Evolutionary conservation across 2,888 invertebrate genomes (phyloP).

Genomic region (Cryptophagus acutangulus): DNA sequence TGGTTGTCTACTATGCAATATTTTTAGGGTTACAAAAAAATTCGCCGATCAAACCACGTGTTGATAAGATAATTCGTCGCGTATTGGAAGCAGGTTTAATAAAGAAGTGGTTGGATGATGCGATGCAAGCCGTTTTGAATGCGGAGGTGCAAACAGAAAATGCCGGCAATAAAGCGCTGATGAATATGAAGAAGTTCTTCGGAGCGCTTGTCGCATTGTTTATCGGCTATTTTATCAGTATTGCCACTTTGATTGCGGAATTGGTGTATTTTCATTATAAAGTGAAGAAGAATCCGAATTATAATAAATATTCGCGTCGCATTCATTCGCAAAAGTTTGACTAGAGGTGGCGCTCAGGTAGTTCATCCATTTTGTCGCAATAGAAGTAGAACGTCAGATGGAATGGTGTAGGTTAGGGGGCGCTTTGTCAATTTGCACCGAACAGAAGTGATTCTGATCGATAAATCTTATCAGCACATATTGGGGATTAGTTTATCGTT

Average conservation of each 20-base stretch:
- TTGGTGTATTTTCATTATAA: slow-evolving; percentile 62
- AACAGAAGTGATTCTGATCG: too few species aligned
- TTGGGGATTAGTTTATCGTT: too few species aligned
- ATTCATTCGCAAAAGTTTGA: too few species aligned
- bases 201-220: slow-evolving; percentile 70
- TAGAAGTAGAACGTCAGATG: too few species aligned
- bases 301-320: slow-evolving; percentile 59
- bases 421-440: too few species aligned
- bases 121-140: slow-evolving; percentile 58
- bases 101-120: slow-evolving; percentile 74
- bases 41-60: slow-evolving; percentile 66
- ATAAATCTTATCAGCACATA: too few species aligned
- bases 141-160: slow-evolving; percentile 47
- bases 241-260: slow-evolving; percentile 57
- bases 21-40: slow-evolving; percentile 71
- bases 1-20: neutral
- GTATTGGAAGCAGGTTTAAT: slow-evolving; percentile 73
- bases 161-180: slow-evolving; percentile 64
- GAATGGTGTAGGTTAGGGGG: too few species aligned
- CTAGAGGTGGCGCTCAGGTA: too few species aligned
- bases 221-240: slow-evolving; percentile 62
- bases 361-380: too few species aligned
- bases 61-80: slow-evolving; percentile 62
- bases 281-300: slow-evolving; percentile 63
- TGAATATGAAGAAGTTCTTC: slow-evolving; percentile 72